Base-by-base conservation (phyloP, 1,140 invertebrate species). In the Manduca sexta region DNA sequence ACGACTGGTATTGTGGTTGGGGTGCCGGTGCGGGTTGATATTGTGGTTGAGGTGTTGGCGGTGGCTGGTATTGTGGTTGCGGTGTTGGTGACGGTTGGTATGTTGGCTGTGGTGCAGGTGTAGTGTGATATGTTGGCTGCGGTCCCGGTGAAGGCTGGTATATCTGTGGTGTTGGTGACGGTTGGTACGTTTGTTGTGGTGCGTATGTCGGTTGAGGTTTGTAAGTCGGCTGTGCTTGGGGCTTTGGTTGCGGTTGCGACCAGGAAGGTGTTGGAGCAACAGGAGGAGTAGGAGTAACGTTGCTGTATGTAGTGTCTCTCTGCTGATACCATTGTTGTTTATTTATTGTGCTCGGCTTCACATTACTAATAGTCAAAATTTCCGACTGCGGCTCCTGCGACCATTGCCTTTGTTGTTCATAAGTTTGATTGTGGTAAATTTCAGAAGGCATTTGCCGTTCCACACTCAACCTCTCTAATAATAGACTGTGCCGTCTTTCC, bases 241-340 rank as follows among this genome's bases (percentile, higher is more conserved):
- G 60, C 43, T 73, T 60, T 26, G 46, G 60, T 52, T 64, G 67
- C 2, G 61, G 57, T 45, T 68, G 64, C 39, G 47, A 59, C 18
- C 56, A 49, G 12, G 61, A 48, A 31, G 58, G 34, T 34, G 68
- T n/a, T 13, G 52, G 35, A 29, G 57, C 30, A 14, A 49, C 46
- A 40, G 33, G 31, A 29, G 66, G 56, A 21, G 52, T 56, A 29
- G 60, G 42, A 10, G 62, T 49, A 12, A 65, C 53, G 46, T 71
- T 72, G 54, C 74, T 79, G 37, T 68, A 71, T 45, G 63, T 53
- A 13, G 76, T 64, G 47, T 64, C 70, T 18, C 56, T 68, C 30
- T 82, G 69, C 53, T 84, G 75, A 52, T 83, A 85, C 82, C 82
- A 85, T 49, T 83, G 77, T 26, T 75, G 71, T 21, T 85, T 83